These are phyloP conservation scores for Anthopleura sola DNA, from an alignment of 64 coral and sea anemone species.

Conservation along the genomic window DNA sequence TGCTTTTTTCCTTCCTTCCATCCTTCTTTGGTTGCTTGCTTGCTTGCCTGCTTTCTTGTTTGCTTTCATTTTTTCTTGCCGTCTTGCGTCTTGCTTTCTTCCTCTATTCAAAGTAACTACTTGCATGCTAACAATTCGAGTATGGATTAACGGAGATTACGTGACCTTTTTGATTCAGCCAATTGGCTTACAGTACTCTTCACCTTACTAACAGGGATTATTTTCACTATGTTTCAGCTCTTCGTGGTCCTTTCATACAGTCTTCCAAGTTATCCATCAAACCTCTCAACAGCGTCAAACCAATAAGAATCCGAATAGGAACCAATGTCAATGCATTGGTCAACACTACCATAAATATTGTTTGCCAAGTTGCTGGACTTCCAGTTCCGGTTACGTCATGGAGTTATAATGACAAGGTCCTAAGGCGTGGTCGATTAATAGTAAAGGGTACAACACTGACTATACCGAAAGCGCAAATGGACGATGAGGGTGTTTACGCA, in stretches of 20 bases:
- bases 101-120: no score
- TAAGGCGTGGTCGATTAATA: background rate
- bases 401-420: background rate
- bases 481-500: slow-evolving; percentile 29
- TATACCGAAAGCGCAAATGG: background rate
- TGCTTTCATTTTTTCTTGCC: no score
- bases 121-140: no score
- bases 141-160: no score
- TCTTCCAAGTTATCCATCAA: background rate
- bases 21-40: no score
- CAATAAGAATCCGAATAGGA: slow-evolving; percentile 21
- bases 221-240: background rate
- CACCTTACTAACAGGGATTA: no score
- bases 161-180: no score
- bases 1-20: no score
- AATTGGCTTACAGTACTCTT: no score
- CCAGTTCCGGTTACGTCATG: slow-evolving; percentile 34
- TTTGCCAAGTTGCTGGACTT: slow-evolving; percentile 39
- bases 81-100: no score
- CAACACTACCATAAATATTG: slow-evolving; percentile 56
- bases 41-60: no score
- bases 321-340: slow-evolving; percentile 34
- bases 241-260: background rate
- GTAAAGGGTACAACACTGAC: background rate
- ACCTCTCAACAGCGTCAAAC: background rate